A percentile compares a stretch with the other conserved stretches of the same genome.
These are phyloP conservation scores for Pseudolaguvia tuberculata DNA, from an alignment of 2,113 vertebrate species.

Conservation along the genomic window DNA sequence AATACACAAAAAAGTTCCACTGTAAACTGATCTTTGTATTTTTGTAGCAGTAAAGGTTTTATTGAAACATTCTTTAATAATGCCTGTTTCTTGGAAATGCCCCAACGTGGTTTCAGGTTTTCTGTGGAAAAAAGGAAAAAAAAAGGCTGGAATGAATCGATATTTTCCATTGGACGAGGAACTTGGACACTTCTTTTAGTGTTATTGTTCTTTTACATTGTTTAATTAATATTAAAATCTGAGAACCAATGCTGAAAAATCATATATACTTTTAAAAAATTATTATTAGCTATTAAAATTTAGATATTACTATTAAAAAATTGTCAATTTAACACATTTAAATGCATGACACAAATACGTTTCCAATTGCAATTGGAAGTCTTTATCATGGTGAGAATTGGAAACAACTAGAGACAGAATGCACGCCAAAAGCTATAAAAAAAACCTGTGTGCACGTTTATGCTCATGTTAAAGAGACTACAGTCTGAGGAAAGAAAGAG, in stretches of 20 bases:
- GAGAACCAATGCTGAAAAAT: constrained; percentile 52
- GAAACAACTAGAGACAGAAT: constrained; percentile 33
- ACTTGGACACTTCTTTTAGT: constrained; percentile 68
- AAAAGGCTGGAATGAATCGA: constrained; percentile 62
- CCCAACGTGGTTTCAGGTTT: constrained; percentile 38
- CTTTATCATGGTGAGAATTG: constrained; percentile 46
- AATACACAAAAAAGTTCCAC: background rate
- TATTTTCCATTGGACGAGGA: constrained; percentile 69
- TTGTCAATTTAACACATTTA: constrained; percentile 56
- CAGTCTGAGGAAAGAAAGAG: constrained; percentile 7
- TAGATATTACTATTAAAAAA: constrained; percentile 50
- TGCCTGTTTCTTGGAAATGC: constrained; percentile 33
- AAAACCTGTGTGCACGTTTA: constrained; percentile 42
- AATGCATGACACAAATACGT: constrained; percentile 41
- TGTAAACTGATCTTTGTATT: background rate
- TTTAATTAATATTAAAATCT: constrained; percentile 63
- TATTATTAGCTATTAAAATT: constrained; percentile 22
- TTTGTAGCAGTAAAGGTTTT: constrained; percentile 9
- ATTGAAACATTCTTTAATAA: constrained; percentile 42
- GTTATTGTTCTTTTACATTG: constrained; percentile 66
- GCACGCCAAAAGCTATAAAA: constrained; percentile 48
- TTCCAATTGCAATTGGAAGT: no score
- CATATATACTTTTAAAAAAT: no score
- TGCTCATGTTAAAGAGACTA: constrained; percentile 31
- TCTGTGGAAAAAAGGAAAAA: constrained; percentile 32